Base-by-base conservation (phyloP, 2,113 vertebrate species). In the Oreochromis niloticus region DNA sequence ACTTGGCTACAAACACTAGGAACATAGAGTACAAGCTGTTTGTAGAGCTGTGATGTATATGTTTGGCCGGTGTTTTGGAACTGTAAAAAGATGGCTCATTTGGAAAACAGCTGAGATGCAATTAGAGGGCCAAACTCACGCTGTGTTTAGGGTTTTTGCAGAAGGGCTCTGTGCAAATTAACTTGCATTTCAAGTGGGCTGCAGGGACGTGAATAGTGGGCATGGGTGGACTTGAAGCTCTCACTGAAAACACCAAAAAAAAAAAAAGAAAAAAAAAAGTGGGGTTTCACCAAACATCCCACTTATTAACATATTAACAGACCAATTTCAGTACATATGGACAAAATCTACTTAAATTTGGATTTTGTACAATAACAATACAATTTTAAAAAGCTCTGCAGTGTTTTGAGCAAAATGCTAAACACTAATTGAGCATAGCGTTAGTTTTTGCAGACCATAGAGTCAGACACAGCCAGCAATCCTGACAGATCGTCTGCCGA, bases 21-120 rank as follows among this genome's bases (percentile, higher is more conserved):
- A 91, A 79, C 30, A 11, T 57, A 88, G 30, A 57, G 81, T 7
- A 36, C 81, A 48, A 84, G 84, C 91, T 92, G 89, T 80, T 78
- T 68, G 63, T 16, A 73, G 86, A 85, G 50, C 84, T 79, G 80
- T 52, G 87, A 88, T 73, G 48, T 86, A 89, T 34, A 9, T 17
- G 75, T 78, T 63, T 2, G 5, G 22, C 19, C 83, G 17, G n/a
- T 57, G 32, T 80, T 81, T 61, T 41, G 43, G 12, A 82, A 46
- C 59, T 22, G 19, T 9, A 6, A 6, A 24, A 66, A 55, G 22
- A 57, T 24, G 9, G 36, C 50, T 34, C 13, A 16, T 85, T 59
- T 81, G 43, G 24, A 54, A 30, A 85, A 84, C 46, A 82, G 78
- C 71, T 79, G 48, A 59, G n/a, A 71, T 79, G 17, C 34, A 81